Conservation (phyloP, 2,888 invertebrate genomes). For the Apotomis turbidana region DNA sequence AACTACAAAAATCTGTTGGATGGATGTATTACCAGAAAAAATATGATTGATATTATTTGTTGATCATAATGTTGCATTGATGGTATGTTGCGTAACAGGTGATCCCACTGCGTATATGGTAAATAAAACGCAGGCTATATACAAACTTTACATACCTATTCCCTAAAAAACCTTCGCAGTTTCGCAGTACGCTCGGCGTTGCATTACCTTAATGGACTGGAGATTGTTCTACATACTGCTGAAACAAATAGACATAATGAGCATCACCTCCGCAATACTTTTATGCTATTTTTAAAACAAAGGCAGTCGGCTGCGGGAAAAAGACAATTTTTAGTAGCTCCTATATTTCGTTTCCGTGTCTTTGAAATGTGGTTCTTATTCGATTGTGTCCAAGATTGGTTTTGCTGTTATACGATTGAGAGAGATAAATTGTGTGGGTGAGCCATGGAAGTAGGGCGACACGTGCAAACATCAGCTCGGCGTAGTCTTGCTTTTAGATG, state of each 20-base stretch:
- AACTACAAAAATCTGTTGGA: no score
- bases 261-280: not conserved
- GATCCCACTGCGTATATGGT: no score
- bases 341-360: not conserved
- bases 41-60: no score
- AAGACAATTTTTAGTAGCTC: not conserved
- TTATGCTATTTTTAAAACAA: not conserved
- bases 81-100: no score
- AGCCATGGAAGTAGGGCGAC: conserved; percentile 13
- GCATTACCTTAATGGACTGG: conserved; percentile 35
- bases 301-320: not conserved
- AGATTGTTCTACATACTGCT: conserved; percentile 12
- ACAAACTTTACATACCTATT: not conserved
- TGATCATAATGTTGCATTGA: no score
- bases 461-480: conserved; percentile 15
- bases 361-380: conserved; percentile 1
- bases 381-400: not conserved
- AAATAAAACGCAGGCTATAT: not conserved
- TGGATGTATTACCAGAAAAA: no score
- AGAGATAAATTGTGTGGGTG: not conserved
- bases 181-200: conserved; percentile 26
- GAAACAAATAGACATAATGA: not conserved
- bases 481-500: conserved; percentile 27
- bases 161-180: conserved; percentile 9
- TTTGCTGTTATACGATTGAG: not conserved